Conservation (phyloP, 2,888 invertebrate genomes). For the Ditula angustiorana region DNA sequence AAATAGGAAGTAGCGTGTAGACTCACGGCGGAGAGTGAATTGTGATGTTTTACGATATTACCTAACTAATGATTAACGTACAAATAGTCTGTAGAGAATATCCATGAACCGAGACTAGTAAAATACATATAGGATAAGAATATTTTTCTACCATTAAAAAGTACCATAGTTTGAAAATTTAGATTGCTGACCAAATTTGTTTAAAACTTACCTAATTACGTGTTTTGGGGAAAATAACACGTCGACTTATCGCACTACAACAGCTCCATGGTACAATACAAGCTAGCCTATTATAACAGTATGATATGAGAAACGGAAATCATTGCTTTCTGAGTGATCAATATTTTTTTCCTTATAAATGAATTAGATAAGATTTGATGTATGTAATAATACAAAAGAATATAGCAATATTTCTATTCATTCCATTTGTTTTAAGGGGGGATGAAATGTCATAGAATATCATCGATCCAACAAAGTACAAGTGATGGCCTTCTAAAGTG, state of each 20-base stretch:
- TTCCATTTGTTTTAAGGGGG: conserved; percentile 67
- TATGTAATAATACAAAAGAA: conserved; percentile 29
- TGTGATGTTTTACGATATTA: conserved; percentile 70
- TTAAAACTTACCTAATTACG: conserved; percentile 53
- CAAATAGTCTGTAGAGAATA: conserved; percentile 77
- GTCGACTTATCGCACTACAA: conserved; percentile 62
- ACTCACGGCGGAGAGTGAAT: conserved; percentile 65
- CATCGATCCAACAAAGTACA: conserved; percentile 75
- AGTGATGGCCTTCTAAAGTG: conserved; percentile 76
- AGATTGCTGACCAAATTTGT: conserved; percentile 71
- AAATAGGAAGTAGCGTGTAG: conserved; percentile 59
- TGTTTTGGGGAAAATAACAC: conserved; percentile 48
- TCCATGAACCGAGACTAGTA: conserved; percentile 67
- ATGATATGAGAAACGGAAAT: conserved; percentile 13
- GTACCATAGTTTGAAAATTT: conserved; percentile 67
- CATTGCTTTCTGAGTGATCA: conserved; percentile 16
- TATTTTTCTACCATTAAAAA: conserved; percentile 80
- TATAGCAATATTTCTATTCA: conserved; percentile 68
- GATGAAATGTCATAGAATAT: conserved; percentile 55
- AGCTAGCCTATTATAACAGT: conserved; percentile 40
- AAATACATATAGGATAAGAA: conserved; percentile 62
- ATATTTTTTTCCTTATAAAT: conserved; percentile 24
- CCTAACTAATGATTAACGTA: conserved; percentile 78
- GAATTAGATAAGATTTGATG: conserved; percentile 38
- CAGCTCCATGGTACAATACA: conserved; percentile 64